Conservation (phyloP, 2,113 vertebrate species). For the human region DNA sequence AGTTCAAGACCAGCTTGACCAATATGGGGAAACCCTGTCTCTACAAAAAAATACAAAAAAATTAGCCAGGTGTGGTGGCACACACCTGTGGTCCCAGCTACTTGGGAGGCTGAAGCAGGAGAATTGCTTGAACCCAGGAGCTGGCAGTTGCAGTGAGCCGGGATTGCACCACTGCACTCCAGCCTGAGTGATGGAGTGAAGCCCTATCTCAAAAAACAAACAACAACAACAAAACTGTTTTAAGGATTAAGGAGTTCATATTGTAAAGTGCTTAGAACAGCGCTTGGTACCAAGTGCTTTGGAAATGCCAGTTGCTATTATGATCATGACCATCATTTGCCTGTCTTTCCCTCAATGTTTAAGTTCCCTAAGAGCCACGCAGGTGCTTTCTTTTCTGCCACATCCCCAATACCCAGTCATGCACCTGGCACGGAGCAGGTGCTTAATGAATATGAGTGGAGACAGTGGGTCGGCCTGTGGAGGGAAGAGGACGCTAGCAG, state of each 20-base stretch:
- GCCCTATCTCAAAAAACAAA: no score
- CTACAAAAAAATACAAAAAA: no score
- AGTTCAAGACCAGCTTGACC: no score
- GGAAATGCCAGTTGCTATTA: background rate
- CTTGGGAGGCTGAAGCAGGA: no score
- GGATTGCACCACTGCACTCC: no score
- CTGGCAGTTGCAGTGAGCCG: no score
- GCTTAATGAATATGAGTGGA: rapidly evolving
- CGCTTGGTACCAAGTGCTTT: no score
- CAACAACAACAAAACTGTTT: background rate
- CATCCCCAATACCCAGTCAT: background rate
- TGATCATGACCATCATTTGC: background rate
- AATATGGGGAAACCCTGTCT: no score
- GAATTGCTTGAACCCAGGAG: no score
- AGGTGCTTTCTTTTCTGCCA: background rate
- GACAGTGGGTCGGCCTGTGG: rapidly evolving
- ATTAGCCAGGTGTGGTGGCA: no score
- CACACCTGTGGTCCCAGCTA: no score
- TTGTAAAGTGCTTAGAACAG: background rate
- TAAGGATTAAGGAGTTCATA: background rate
- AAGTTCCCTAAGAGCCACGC: background rate
- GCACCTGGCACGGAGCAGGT: background rate
- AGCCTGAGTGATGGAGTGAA: no score
- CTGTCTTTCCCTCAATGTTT: background rate
- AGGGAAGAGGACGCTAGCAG: rapidly evolving